Conservation (phyloP, 2,797 vertebrate genomes). For the Pagetopsis macropterus region DNA sequence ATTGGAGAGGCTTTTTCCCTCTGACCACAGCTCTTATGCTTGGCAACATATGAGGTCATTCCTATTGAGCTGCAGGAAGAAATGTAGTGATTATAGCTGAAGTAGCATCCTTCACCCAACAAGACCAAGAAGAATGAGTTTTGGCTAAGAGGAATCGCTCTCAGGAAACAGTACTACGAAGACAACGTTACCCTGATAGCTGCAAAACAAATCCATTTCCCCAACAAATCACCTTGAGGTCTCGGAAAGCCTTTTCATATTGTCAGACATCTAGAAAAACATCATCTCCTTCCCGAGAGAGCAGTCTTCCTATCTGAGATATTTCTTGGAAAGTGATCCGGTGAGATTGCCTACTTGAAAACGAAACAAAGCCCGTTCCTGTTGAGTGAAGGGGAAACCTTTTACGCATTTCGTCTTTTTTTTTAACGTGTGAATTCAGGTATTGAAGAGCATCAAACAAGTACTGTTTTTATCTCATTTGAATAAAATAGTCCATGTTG, state of each 20-base stretch:
- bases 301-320: constrained; percentile 30
- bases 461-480: constrained; percentile 2
- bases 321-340: constrained; percentile 52
- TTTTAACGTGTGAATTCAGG: constrained; percentile 6
- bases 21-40: background rate
- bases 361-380: constrained; percentile 45
- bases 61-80: constrained; percentile 13
- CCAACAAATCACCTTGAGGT: constrained; percentile 18
- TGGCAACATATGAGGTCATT: constrained; percentile 12
- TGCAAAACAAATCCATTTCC: constrained; percentile 54
- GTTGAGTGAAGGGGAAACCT: constrained; percentile 15
- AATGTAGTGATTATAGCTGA: constrained; percentile 38
- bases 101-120: constrained; percentile 71
- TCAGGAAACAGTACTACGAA: constrained; percentile 34
- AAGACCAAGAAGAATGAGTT: constrained; percentile 29
- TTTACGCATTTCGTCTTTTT: too few relatives aligned
- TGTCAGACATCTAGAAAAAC: constrained; percentile 51
- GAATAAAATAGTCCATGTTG: background rate
- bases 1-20: background rate
- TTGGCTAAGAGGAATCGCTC: constrained; percentile 24
- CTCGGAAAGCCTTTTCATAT: constrained; percentile 35
- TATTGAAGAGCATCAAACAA: background rate
- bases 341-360: constrained; percentile 50
- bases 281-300: constrained; percentile 26
- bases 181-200: constrained; percentile 35